Evolutionary conservation across 1,140 invertebrate genomes (phyloP).

Genomic region (Macrotrachela quadricornifera): DNA sequence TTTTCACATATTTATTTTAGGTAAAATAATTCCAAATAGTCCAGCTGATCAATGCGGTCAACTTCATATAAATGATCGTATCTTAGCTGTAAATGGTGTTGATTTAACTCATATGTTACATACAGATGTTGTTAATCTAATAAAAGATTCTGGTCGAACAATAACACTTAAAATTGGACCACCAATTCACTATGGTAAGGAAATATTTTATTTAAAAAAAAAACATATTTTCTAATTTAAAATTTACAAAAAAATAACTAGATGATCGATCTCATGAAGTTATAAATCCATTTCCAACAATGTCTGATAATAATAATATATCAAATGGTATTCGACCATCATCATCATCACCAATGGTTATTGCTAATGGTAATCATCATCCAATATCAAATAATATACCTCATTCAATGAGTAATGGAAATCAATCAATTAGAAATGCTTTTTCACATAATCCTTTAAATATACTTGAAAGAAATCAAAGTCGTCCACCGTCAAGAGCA

Average conservation of each 20-base stretch:
- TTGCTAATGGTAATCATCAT: too few species aligned
- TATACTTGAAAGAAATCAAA: too few species aligned
- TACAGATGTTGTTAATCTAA: conserved; percentile 77
- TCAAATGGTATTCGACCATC: background rate
- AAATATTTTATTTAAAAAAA: too few species aligned
- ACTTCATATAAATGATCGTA: conserved; percentile 76
- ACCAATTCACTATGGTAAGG: conserved; percentile 17
- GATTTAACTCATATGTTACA: conserved; percentile 76
- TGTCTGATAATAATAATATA: background rate
- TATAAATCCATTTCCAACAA: background rate
- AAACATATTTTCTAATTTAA: too few species aligned
- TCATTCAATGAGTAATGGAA: too few species aligned
- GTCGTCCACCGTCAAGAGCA: too few species aligned
- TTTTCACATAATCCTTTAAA: too few species aligned
- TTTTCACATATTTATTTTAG: too few species aligned
- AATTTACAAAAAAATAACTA: too few species aligned
- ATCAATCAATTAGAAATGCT: too few species aligned
- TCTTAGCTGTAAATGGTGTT: conserved; percentile 77
- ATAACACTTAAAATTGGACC: conserved; percentile 68
- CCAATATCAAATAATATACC: too few species aligned
- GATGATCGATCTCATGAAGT: background rate
- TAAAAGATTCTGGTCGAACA: conserved; percentile 69
- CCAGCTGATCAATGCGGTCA: conserved; percentile 73
- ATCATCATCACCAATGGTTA: background rate
- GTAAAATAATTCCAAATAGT: conserved; percentile 73